phyloP scores from a whole-genome alignment of 2,113 vertebrate species.

The Eublepharis macularius region DNA sequence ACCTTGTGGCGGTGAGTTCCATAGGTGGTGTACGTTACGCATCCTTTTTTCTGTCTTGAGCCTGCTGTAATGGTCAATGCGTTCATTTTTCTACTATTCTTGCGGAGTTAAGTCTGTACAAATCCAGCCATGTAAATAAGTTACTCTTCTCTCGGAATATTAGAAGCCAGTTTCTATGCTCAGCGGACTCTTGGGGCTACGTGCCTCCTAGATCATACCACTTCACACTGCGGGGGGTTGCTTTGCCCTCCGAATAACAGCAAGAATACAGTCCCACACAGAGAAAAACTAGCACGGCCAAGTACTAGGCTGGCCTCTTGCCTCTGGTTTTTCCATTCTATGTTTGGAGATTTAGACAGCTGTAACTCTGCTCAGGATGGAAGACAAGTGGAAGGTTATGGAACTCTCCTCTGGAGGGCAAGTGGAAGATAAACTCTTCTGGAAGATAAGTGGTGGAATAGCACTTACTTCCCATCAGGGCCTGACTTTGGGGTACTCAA shows the following conservation, averaged over 20 bases:
- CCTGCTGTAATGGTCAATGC: background rate
- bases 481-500: too few relatives aligned
- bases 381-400: too few relatives aligned
- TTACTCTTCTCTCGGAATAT: background rate
- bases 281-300: too few relatives aligned
- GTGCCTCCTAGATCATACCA: background rate
- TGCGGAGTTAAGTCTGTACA: background rate
- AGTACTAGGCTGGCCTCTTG: too few relatives aligned
- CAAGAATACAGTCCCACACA: too few relatives aligned
- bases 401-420: too few relatives aligned
- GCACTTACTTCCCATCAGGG: too few relatives aligned
- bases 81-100: background rate
- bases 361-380: too few relatives aligned
- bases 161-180: too few relatives aligned
- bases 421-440: too few relatives aligned
- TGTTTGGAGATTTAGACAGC: background rate
- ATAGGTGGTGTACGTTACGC: background rate
- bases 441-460: too few relatives aligned
- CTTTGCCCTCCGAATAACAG: background rate
- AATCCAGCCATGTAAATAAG: background rate
- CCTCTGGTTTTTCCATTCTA: background rate
- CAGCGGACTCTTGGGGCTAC: background rate
- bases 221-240: background rate
- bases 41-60: background rate
- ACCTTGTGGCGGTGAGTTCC: background rate